Evolutionary conservation across 2,888 invertebrate species (phyloP).

Genomic region (Dryobotodes eremita): DNA sequence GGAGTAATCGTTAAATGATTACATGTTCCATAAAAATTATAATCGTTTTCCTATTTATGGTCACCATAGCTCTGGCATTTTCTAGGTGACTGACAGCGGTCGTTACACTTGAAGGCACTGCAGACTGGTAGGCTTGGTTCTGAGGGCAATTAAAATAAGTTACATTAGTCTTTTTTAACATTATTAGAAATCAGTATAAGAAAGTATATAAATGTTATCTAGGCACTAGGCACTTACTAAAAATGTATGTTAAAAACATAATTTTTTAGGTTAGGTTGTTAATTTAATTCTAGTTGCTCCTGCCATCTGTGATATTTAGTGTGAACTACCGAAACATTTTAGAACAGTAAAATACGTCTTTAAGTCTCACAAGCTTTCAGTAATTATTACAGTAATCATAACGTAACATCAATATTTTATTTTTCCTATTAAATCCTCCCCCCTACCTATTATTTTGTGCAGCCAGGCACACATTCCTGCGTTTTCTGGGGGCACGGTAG

Average conservation of each 20-base stretch:
- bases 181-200: neutral
- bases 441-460: neutral
- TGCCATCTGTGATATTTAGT: neutral
- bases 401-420: no score
- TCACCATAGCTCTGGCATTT: slow-evolving; percentile 1
- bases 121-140: neutral
- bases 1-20: slow-evolving; percentile 50
- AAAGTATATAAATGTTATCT: neutral
- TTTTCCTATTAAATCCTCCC: neutral
- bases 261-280: neutral
- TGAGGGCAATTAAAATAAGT: neutral
- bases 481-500: no score
- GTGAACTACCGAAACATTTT: neutral
- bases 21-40: slow-evolving; percentile 32
- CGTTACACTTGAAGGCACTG: slow-evolving; percentile 14
- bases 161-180: neutral
- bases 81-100: slow-evolving; percentile 44
- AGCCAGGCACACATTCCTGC: neutral
- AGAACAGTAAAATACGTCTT: neutral
- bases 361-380: no score
- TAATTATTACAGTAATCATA: no score
- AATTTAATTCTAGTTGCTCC: neutral
- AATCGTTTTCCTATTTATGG: slow-evolving; percentile 38
- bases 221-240: neutral
- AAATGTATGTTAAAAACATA: neutral